These are phyloP conservation scores for Paramuricea clavata DNA, from an alignment of 92 coral and sea anemone species.

Conservation along the genomic window DNA sequence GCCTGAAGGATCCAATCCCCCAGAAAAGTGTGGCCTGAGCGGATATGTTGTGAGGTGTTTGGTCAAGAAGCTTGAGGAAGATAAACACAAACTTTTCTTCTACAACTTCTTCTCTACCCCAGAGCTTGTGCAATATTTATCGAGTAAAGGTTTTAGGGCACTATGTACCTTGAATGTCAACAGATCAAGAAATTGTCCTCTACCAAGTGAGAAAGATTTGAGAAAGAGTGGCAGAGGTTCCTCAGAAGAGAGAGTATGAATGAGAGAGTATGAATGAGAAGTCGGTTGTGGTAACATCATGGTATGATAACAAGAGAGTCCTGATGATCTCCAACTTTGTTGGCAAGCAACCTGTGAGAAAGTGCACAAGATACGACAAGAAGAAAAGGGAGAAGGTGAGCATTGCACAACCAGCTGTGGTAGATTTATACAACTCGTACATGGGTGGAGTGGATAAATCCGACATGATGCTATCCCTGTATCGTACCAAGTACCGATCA, in stretches of 20 bases:
- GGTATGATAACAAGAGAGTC: slow-evolving; percentile 2
- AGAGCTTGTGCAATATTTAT: not conserved
- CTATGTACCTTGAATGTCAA: not conserved
- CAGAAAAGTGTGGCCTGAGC: slow-evolving; percentile 6
- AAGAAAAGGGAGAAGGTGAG: not conserved
- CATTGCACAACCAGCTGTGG: not conserved
- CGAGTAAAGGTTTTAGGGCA: not conserved
- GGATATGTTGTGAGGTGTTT: not conserved
- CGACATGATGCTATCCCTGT: no score
- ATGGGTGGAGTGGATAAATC: slow-evolving; percentile 12
- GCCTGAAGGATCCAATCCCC: not conserved
- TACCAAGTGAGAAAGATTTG: not conserved
- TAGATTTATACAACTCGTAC: not conserved
- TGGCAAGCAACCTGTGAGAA: not conserved
- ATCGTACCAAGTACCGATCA: not conserved
- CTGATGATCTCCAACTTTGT: no score
- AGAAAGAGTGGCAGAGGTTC: slow-evolving; percentile 14
- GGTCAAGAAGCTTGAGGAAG: not conserved
- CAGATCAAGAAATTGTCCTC: not conserved
- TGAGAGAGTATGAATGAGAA: not conserved
- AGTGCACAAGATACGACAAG: not conserved
- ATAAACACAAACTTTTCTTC: slow-evolving; percentile 24
- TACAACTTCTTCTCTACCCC: not conserved
- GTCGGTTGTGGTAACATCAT: slow-evolving; percentile 19
- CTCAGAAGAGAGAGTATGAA: not conserved